phyloP scores from a whole-genome alignment of 37 sponge, comb jelly and placozoan genomes.

The Lycopodina hypogea region DNA sequence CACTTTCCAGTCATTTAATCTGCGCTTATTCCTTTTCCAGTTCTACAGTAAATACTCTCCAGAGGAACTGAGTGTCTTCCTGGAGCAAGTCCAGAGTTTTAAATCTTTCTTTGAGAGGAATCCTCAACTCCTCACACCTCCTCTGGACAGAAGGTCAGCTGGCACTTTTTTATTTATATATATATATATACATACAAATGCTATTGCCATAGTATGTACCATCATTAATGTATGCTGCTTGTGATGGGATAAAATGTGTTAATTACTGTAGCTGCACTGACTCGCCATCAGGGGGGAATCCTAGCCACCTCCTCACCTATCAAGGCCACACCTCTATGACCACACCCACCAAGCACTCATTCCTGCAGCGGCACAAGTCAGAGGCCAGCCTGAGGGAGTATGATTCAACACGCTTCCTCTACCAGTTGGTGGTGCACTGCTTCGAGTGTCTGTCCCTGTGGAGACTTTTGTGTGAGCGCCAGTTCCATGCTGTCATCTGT shows the following conservation, averaged over 20 bases:
- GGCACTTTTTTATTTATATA: too few species aligned
- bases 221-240: too few species aligned
- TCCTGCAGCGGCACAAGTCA: constrained; percentile 3
- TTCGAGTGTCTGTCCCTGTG: constrained; percentile 86
- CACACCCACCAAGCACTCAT: background rate
- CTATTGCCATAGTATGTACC: too few species aligned
- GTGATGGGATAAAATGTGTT: too few species aligned
- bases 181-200: too few species aligned
- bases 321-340: background rate
- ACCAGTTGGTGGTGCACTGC: constrained; percentile 62
- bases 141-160: constrained; percentile 2
- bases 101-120: constrained; percentile 81
- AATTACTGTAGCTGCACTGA: background rate
- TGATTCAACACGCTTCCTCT: constrained; percentile 53
- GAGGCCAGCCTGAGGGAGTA: constrained; percentile 40
- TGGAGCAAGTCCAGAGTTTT: constrained; percentile 69
- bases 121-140: constrained; percentile 46
- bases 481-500: constrained; percentile 52
- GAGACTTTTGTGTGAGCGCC: constrained; percentile 84
- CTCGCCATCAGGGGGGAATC: too few species aligned
- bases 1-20: background rate
- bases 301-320: background rate
- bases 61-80: constrained; percentile 60
- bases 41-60: constrained; percentile 23
- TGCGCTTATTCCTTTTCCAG: constrained; percentile 17